A percentile compares a stretch with the other conserved stretches of the same genome.
Conservation (phyloP, 2,113 vertebrate species). For the Datnioides undecimradiatus region DNA sequence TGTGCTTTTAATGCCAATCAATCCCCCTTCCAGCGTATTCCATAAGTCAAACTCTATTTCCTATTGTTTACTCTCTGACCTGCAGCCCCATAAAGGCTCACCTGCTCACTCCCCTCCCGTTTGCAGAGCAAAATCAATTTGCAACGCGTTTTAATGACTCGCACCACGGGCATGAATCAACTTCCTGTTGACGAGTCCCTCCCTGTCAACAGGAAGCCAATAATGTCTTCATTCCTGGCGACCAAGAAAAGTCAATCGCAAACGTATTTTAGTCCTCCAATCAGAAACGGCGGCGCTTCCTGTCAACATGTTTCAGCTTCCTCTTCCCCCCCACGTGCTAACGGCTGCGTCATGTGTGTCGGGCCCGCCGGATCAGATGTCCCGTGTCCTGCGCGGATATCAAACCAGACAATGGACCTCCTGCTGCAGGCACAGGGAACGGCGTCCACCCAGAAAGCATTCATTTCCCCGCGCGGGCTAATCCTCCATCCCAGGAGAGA, state of each 20-base stretch:
- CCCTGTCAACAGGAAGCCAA: constrained; percentile 47
- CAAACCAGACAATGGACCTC: constrained; percentile 76
- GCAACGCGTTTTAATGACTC: constrained; percentile 34
- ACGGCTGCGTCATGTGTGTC: constrained; percentile 59
- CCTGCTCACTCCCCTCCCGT: constrained; percentile 8
- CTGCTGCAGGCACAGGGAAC: constrained; percentile 68
- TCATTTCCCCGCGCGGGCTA: constrained; percentile 75
- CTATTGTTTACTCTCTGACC: constrained; percentile 15
- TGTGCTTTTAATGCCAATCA: constrained; percentile 31
- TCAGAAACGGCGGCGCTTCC: constrained; percentile 52
- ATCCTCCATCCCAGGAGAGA: constrained; percentile 78
- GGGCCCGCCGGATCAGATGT: constrained; percentile 75
- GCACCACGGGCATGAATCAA: not conserved
- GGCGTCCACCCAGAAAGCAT: constrained; percentile 67
- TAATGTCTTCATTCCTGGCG: constrained; percentile 23
- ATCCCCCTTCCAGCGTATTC: not conserved
- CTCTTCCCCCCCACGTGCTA: constrained; percentile 32
- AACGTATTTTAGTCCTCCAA: not conserved
- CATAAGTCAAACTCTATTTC: constrained; percentile 2
- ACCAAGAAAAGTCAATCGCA: constrained; percentile 29
- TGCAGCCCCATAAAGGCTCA: not conserved
- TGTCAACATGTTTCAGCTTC: constrained; percentile 55
- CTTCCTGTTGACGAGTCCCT: constrained; percentile 33
- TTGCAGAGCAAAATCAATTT: constrained; percentile 42
- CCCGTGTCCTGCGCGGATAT: constrained; percentile 62